Evolutionary conservation across 2,888 invertebrate genomes (phyloP).

Genomic region (Hydrotaea cyrtoneurina): DNA sequence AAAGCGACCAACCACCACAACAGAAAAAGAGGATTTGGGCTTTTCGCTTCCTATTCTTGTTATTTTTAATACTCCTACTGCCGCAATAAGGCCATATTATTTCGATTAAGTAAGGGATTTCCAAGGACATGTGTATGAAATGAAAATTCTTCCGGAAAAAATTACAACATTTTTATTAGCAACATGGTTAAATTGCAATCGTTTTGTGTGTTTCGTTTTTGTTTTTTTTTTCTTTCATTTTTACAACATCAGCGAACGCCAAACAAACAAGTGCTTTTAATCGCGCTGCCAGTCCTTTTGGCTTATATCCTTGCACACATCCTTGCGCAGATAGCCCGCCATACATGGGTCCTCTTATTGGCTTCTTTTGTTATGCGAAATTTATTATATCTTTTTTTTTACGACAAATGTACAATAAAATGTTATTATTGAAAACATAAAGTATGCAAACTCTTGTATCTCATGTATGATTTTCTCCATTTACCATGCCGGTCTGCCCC

Average conservation of each 20-base stretch:
- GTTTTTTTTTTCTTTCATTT: background rate
- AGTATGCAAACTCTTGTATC: constrained; percentile 33
- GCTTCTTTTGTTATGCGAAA: background rate
- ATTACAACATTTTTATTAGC: constrained; percentile 29
- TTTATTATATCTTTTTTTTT: constrained; percentile 1
- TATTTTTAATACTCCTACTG: background rate
- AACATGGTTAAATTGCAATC: constrained; percentile 36
- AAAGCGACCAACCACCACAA: background rate
- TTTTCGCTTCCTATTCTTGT: background rate
- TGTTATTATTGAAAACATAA: constrained; percentile 51
- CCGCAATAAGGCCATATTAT: background rate
- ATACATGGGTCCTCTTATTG: constrained; percentile 1
- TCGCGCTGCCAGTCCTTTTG: constrained; percentile 5
- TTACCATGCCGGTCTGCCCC: background rate
- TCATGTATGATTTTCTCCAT: background rate
- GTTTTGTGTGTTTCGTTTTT: background rate
- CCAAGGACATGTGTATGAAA: background rate
- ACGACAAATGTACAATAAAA: constrained; percentile 54
- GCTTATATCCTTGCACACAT: background rate
- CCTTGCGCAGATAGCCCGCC: background rate
- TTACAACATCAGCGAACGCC: background rate
- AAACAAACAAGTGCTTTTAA: constrained; percentile 39
- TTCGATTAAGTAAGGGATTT: background rate
- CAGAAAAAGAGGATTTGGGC: background rate
- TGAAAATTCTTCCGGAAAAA: background rate